These are phyloP conservation scores for Conistra vaccinii DNA, from an alignment of 2,888 invertebrate genomes.

Conservation along the genomic window DNA sequence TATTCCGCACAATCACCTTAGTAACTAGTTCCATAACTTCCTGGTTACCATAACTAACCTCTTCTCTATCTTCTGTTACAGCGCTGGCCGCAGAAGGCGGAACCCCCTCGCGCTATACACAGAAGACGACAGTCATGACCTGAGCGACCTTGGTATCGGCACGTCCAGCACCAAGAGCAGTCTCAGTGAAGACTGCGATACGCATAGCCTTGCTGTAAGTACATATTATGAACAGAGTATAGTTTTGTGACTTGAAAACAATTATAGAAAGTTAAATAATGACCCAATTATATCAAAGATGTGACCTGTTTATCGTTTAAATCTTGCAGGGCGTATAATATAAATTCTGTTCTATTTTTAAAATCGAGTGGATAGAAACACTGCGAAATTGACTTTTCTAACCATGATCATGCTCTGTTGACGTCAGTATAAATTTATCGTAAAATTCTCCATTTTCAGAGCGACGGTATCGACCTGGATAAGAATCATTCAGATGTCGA, in stretches of 20 bases:
- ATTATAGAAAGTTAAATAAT: too few relatives aligned
- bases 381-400: neutral
- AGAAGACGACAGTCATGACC: slow-evolving; percentile 95
- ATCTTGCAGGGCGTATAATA: too few relatives aligned
- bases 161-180: slow-evolving; percentile 92
- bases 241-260: too few relatives aligned
- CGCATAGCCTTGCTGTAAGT: slow-evolving; percentile 92
- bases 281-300: too few relatives aligned
- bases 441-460: slow-evolving; percentile 82
- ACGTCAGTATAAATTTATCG: neutral
- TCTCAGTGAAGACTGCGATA: slow-evolving; percentile 92
- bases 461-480: slow-evolving; percentile 91
- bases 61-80: slow-evolving; percentile 70
- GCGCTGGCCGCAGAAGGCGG: slow-evolving; percentile 88
- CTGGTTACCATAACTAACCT: neutral
- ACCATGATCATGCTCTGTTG: neutral
- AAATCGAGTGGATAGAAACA: neutral
- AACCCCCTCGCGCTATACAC: slow-evolving; percentile 93
- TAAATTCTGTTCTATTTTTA: too few relatives aligned
- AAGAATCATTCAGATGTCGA: slow-evolving; percentile 90
- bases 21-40: neutral
- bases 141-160: slow-evolving; percentile 95
- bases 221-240: too few relatives aligned
- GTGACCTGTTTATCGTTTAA: too few relatives aligned
- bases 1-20: neutral